phyloP scores from a whole-genome alignment of 2,888 invertebrate genomes.

The Saturnia japonica region DNA sequence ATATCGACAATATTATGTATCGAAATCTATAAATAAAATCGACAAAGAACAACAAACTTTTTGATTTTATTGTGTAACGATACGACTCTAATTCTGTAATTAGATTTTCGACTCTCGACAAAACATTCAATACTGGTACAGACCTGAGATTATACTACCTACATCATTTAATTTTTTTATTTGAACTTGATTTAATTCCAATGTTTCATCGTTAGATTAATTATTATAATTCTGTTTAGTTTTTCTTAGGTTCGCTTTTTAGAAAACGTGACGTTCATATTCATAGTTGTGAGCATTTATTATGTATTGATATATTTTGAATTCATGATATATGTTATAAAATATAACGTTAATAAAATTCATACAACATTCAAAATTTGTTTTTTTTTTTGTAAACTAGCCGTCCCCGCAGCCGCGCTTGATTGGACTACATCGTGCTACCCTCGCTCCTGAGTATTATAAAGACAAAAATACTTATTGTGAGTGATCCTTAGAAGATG shows the following conservation, averaged over 20 bases:
- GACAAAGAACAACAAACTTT: background rate
- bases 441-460: too few species aligned
- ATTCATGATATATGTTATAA: conserved; percentile 73
- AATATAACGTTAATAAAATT: conserved; percentile 66
- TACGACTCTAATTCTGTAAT: background rate
- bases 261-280: conserved; percentile 59
- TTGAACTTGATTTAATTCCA: conserved; percentile 12
- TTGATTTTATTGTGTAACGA: conserved; percentile 5
- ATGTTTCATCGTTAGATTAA: conserved; percentile 21
- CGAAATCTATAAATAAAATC: conserved; percentile 1
- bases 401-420: too few species aligned
- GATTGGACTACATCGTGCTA: too few species aligned
- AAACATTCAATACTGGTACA: background rate
- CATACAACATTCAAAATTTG: conserved; percentile 47
- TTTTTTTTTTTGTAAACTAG: conserved; percentile 16
- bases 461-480: too few species aligned
- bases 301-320: conserved; percentile 75
- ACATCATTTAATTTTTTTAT: background rate
- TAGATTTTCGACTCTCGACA: conserved; percentile 9
- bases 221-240: conserved; percentile 27
- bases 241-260: conserved; percentile 51
- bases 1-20: background rate
- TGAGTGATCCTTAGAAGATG: too few species aligned
- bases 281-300: conserved; percentile 73
- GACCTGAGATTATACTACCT: background rate